Evolutionary conservation across 2,888 invertebrate genomes (phyloP).

Genomic region (Calameuta idolon): DNA sequence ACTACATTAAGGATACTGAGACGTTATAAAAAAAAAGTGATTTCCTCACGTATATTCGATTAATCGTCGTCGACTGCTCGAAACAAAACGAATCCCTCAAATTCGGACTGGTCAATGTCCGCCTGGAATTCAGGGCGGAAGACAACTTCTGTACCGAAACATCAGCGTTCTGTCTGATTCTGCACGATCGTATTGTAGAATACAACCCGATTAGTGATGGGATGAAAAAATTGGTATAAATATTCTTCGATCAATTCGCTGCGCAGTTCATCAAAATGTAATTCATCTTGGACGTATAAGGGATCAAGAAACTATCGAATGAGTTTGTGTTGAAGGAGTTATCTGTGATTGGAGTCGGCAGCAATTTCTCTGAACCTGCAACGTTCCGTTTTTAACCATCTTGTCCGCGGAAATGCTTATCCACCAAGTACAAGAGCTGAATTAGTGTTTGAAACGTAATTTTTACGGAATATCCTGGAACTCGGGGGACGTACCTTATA

Average conservation of each 20-base stretch:
- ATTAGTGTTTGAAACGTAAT: conserved; percentile 10
- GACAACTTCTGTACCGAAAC: conserved; percentile 21
- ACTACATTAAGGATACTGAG: too few species aligned
- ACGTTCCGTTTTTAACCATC: too few species aligned
- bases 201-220: neutral
- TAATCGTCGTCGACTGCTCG: conserved; percentile 25
- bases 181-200: conserved; percentile 18
- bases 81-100: conserved; percentile 26
- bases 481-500: conserved; percentile 9
- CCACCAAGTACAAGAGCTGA: conserved; percentile 9
- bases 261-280: too few species aligned
- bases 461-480: conserved; percentile 14
- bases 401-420: conserved; percentile 7
- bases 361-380: too few species aligned
- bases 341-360: too few species aligned
- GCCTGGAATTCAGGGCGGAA: conserved; percentile 21
- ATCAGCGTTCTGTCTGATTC: conserved; percentile 23
- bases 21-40: too few species aligned
- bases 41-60: conserved; percentile 5
- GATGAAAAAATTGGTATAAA: neutral
- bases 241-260: conserved; percentile 1
- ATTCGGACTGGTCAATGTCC: conserved; percentile 24
- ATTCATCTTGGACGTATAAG: too few species aligned
- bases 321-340: too few species aligned
- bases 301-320: too few species aligned